Conservation (phyloP, 2,888 invertebrate genomes). For the Amblyteles armatorius region DNA sequence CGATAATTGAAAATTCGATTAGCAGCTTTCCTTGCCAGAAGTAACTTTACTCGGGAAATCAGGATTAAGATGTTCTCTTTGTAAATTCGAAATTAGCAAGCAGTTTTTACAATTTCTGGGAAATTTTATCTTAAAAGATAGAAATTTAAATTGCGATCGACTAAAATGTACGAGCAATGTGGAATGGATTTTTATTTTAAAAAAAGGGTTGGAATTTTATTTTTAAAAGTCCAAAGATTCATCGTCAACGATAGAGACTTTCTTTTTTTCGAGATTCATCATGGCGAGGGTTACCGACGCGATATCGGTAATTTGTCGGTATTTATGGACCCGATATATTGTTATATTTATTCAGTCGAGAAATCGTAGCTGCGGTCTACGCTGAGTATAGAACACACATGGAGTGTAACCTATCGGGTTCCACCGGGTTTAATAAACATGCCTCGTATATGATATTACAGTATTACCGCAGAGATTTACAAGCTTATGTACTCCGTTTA, state of each 20-base stretch:
- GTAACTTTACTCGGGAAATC: conserved; percentile 20
- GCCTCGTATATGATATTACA: conserved; percentile 46
- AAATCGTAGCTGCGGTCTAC: conserved; percentile 42
- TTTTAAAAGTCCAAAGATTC: neutral
- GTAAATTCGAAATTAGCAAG: neutral
- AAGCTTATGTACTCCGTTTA: conserved; percentile 19
- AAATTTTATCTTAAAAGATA: neutral
- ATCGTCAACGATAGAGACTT: neutral
- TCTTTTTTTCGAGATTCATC: conserved; percentile 20
- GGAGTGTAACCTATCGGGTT: conserved; percentile 44
- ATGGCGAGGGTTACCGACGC: conserved; percentile 14
- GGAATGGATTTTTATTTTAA: neutral
- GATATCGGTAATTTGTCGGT: conserved; percentile 56
- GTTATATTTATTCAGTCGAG: conserved; percentile 55
- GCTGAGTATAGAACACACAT: conserved; percentile 17
- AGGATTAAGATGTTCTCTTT: neutral
- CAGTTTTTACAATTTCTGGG: neutral
- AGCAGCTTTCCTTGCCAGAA: conserved; percentile 12
- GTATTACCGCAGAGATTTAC: conserved; percentile 43
- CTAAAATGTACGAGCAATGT: neutral
- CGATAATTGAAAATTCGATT: conserved; percentile 51
- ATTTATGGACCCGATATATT: conserved; percentile 40
- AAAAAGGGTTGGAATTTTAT: neutral
- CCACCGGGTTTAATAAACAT: conserved; percentile 51
- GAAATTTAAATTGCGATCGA: neutral